Evolutionary conservation across 2,888 invertebrate species (phyloP).

Genomic region (Pecten maximus): DNA sequence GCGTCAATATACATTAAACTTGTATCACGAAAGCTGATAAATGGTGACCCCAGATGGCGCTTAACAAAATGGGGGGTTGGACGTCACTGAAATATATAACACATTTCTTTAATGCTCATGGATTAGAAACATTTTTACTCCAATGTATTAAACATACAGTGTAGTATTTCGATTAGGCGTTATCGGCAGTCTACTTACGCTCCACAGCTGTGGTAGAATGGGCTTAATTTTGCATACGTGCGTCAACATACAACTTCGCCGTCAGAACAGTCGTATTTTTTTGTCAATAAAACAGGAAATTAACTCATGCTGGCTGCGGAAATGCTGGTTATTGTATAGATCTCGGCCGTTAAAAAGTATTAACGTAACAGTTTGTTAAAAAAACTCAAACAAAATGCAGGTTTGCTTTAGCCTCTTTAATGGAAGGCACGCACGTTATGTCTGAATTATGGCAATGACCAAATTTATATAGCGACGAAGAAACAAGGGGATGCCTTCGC

Average conservation of each 20-base stretch:
- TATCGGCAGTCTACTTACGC: not conserved
- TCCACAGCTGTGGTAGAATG: not conserved
- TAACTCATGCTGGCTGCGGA: not conserved
- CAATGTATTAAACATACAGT: not conserved
- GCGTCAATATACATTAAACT: not conserved
- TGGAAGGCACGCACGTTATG: not conserved
- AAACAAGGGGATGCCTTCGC: too few relatives aligned
- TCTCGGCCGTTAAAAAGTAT: not conserved
- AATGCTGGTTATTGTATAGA: not conserved
- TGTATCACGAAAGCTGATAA: not conserved
- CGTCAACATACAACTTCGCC: not conserved
- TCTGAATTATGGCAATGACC: too few relatives aligned
- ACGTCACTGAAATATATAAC: not conserved
- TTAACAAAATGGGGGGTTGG: not conserved
- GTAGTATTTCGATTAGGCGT: not conserved
- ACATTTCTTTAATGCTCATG: not conserved
- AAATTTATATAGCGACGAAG: too few relatives aligned
- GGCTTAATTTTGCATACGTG: not conserved
- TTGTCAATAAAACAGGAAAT: not conserved
- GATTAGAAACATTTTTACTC: not conserved
- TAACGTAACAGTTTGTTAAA: not conserved
- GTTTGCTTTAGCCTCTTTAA: not conserved
- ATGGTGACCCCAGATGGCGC: not conserved
- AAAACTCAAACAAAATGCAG: not conserved
- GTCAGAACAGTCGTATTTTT: not conserved